Evolutionary conservation across 2,888 invertebrate species (phyloP).

Genomic region (Ptilodon capucinus): DNA sequence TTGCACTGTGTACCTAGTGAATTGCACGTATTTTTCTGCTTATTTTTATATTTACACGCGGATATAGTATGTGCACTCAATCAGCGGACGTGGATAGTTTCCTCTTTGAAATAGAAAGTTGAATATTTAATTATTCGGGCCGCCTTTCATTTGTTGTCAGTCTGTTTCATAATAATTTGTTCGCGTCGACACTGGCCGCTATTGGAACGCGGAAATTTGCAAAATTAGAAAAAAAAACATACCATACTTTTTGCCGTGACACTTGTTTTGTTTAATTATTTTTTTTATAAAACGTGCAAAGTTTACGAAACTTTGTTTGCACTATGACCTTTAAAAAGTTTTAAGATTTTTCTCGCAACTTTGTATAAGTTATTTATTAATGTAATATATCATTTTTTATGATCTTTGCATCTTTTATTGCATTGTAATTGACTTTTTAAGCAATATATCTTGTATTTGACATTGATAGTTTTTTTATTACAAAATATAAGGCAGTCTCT

Average conservation of each 20-base stretch:
- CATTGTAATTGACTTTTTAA: no score
- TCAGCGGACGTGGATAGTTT: constrained; percentile 36
- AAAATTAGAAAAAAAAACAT: no score
- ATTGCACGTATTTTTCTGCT: constrained; percentile 36
- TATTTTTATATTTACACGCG: constrained; percentile 31
- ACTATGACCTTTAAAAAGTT: no score
- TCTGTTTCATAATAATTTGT: constrained; percentile 48
- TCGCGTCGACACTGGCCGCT: constrained; percentile 25
- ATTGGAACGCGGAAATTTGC: neutral
- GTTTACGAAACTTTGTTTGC: no score
- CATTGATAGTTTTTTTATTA: no score
- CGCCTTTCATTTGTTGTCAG: constrained; percentile 62
- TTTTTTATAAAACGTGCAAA: no score
- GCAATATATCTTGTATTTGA: no score
- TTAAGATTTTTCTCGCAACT: no score
- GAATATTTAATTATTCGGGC: constrained; percentile 40
- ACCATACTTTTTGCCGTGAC: constrained; percentile 6
- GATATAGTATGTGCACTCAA: constrained; percentile 6
- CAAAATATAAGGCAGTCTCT: no score
- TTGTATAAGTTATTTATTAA: no score
- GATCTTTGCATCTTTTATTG: no score
- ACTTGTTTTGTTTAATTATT: constrained; percentile 5
- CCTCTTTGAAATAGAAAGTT: constrained; percentile 41
- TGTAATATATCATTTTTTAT: no score
- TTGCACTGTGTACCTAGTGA: constrained; percentile 39